Percentiles rank a stretch among this genome's conserved stretches.
phyloP scores from a whole-genome alignment of 1,140 invertebrate genomes.

The Semibalanus balanoides region DNA sequence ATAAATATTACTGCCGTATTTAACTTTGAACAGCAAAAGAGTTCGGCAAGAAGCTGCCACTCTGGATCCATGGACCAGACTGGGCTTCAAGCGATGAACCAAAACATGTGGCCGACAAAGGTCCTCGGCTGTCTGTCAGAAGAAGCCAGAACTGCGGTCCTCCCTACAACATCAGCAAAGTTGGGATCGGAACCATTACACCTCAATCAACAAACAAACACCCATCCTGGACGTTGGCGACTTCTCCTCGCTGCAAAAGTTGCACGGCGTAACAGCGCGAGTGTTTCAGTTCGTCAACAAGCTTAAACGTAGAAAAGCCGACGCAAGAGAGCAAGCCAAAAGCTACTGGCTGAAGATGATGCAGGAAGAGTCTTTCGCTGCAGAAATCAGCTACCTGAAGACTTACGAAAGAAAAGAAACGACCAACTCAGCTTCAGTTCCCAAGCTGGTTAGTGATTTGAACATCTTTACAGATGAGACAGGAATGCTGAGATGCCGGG shows the following conservation, averaged over 20 bases:
- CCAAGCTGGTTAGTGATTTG: too few relatives aligned
- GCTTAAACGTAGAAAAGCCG: too few relatives aligned
- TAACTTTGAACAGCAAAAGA: neutral
- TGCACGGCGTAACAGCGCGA: neutral
- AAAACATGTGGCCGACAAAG: neutral
- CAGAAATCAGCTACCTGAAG: neutral
- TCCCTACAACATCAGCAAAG: neutral
- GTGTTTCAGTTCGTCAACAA: neutral
- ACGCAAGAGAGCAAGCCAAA: too few relatives aligned
- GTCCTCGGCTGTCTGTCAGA: neutral
- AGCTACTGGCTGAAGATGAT: too few relatives aligned
- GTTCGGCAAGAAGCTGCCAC: neutral
- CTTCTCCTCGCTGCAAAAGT: neutral
- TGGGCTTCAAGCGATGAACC: neutral
- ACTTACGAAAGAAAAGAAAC: neutral
- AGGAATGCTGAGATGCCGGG: neutral
- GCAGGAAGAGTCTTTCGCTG: neutral
- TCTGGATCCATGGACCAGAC: too few relatives aligned
- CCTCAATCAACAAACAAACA: too few relatives aligned
- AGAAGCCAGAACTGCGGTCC: neutral
- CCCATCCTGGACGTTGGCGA: neutral
- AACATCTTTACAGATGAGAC: neutral
- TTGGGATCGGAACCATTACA: too few relatives aligned
- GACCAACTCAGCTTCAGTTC: neutral
- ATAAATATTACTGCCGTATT: too few relatives aligned